Percentiles rank a stretch among this genome's conserved stretches.
These are phyloP conservation scores for Isotomurus palustris DNA, from an alignment of 2,888 invertebrate genomes.

Conservation along the genomic window DNA sequence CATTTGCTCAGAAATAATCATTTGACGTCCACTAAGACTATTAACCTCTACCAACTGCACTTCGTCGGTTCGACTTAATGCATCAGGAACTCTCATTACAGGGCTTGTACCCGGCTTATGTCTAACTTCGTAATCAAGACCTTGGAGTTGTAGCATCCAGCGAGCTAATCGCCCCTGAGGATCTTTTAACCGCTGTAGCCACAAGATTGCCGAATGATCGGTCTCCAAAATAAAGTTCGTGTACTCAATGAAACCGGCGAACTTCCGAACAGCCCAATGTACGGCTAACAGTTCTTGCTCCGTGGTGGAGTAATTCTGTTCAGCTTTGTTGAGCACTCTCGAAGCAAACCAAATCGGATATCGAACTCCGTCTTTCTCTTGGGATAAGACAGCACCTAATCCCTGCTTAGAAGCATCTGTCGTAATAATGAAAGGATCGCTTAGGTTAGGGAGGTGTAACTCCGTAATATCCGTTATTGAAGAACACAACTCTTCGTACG, in stretches of 20 bases:
- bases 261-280: constrained; percentile 31
- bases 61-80: constrained; percentile 4
- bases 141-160: constrained; percentile 31
- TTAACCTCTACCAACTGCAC: not conserved
- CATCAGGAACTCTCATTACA: constrained; percentile 15
- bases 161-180: constrained; percentile 45
- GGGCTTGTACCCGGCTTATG: constrained; percentile 14
- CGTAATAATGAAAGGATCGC: not conserved
- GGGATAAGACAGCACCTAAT: not conserved
- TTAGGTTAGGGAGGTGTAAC: constrained; percentile 26
- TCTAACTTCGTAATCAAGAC: constrained; percentile 24
- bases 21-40: not conserved
- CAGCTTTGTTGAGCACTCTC: not conserved
- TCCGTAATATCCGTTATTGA: constrained; percentile 26
- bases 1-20: constrained; percentile 6
- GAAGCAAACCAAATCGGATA: constrained; percentile 8
- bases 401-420: not conserved
- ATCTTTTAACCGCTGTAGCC: constrained; percentile 50
- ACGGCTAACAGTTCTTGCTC: constrained; percentile 14
- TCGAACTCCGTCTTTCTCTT: constrained; percentile 2
- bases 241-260: constrained; percentile 50
- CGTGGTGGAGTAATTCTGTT: constrained; percentile 1
- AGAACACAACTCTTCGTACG: constrained; percentile 16
- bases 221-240: constrained; percentile 48
- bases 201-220: constrained; percentile 53